Base-by-base conservation (phyloP, 2,113 vertebrate species). In the Agapornis roseicollis region DNA sequence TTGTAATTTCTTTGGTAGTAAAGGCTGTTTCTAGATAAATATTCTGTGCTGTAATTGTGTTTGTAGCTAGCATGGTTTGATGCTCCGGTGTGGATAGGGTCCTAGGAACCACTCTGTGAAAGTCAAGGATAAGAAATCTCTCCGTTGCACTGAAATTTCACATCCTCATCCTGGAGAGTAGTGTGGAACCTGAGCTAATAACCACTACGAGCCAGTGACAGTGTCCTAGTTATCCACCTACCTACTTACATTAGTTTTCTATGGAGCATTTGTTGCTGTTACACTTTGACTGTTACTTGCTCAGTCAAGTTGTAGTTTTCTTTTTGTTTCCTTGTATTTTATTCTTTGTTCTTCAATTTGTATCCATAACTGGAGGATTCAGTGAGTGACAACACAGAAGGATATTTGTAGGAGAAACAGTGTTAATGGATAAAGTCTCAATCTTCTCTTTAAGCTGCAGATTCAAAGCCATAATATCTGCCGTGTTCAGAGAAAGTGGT, bases 41-140 rank as follows among this genome's bases (percentile, higher is more conserved):
- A 97, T 90, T 96, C 86, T 82, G 96, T 97, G 96, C 46, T 66
- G 90, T 96, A 92, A 90, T 46, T 95, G 96, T 97, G 86, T 87
- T 95, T 89, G 92, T 96, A 96, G 90, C 90, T 95, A 96, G 93
- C 96, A 96, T 96, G 95, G 96, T 92, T 94, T 89, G 88, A 96
- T 93, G 93, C 93, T 96, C 93, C 37, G 5, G 94, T 89, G 70
- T 96, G 92, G 94, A 92, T 39, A 97, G 93, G 92, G 93, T 95
- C 90, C 80, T 89, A 90, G 61, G 70, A 96, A 85, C 61, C 77
- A 87, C 83, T n/a, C 12, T 2, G 52, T 90, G 80, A 90, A 87
- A 93, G 63, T 94, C 83, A 85, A 90, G 58, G 70, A 47, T 73
- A 92, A 94, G 95, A 95, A 96, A 95, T 80, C 93, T 96, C 94